These are phyloP conservation scores for Calidris pugnax DNA, from an alignment of 2,113 vertebrate genomes.

Conservation along the genomic window DNA sequence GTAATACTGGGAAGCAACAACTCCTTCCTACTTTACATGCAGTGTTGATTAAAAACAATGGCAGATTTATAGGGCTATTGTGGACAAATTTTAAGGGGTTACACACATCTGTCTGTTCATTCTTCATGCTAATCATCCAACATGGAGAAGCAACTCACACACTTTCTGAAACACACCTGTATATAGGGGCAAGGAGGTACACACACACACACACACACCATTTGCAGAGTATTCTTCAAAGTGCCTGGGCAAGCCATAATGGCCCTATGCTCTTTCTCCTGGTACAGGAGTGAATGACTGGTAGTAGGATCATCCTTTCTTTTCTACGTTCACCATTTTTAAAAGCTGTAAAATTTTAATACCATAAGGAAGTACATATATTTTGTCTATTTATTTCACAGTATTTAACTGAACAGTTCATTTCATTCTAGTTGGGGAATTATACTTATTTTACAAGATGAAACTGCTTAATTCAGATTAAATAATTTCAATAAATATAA, in stretches of 20 bases:
- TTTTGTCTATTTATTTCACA: not conserved
- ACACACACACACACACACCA: not conserved
- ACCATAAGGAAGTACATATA: not conserved
- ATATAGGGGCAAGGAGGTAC: not conserved
- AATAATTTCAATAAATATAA: constrained; percentile 53
- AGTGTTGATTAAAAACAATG: not conserved
- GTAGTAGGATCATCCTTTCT: not conserved
- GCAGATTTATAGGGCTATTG: not conserved
- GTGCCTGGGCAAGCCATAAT: not conserved
- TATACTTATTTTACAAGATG: constrained; percentile 27
- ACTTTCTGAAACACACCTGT: not conserved
- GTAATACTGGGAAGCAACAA: not conserved
- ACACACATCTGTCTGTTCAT: rapidly evolving
- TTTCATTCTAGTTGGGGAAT: not conserved
- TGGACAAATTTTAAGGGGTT: not conserved
- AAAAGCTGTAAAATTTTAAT: not conserved
- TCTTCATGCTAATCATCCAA: not conserved
- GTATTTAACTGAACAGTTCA: not conserved
- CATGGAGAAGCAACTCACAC: not conserved
- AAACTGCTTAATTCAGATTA: constrained; percentile 30
- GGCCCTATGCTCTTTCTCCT: not conserved
- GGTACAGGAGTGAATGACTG: not conserved
- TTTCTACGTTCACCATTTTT: not conserved
- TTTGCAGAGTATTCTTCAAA: not conserved
- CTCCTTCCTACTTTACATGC: not conserved